phyloP scores from a whole-genome alignment of 2,888 invertebrate species.

The Pachliopta kotzebuea region DNA sequence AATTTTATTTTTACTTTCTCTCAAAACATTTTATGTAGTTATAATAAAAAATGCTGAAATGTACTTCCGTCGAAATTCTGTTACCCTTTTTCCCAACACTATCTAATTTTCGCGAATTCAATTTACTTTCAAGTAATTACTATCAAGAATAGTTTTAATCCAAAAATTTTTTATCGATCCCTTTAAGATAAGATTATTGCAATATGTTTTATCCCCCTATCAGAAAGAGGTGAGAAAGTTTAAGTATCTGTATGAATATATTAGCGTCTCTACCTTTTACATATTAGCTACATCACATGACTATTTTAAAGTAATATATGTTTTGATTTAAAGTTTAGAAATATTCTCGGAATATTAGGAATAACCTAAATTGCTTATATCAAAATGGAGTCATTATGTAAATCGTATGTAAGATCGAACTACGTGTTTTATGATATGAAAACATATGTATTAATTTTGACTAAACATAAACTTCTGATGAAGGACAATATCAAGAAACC shows the following conservation, averaged over 20 bases:
- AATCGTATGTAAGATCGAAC: too few species aligned
- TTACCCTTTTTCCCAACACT: not conserved
- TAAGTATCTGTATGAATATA: not conserved
- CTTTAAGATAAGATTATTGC: too few species aligned
- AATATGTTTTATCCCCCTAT: not conserved
- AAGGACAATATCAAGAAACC: too few species aligned
- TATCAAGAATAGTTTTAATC: not conserved
- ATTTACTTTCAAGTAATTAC: not conserved
- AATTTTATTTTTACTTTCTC: constrained; percentile 33
- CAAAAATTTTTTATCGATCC: not conserved
- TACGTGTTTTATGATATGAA: too few species aligned
- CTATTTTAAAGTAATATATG: not conserved
- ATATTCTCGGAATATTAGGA: too few species aligned
- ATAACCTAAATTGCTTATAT: too few species aligned
- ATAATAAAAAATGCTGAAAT: not conserved
- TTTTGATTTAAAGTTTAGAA: not conserved
- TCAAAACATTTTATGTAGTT: not conserved
- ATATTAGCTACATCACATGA: not conserved
- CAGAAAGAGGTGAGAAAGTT: not conserved
- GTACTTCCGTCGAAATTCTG: not conserved
- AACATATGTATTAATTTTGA: too few species aligned
- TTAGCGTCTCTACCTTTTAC: not conserved
- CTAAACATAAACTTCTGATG: too few species aligned
- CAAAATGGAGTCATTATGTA: too few species aligned
- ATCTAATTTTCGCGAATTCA: not conserved